Base-by-base conservation (phyloP, 2,888 invertebrate genomes). In the Crematogaster levior region DNA sequence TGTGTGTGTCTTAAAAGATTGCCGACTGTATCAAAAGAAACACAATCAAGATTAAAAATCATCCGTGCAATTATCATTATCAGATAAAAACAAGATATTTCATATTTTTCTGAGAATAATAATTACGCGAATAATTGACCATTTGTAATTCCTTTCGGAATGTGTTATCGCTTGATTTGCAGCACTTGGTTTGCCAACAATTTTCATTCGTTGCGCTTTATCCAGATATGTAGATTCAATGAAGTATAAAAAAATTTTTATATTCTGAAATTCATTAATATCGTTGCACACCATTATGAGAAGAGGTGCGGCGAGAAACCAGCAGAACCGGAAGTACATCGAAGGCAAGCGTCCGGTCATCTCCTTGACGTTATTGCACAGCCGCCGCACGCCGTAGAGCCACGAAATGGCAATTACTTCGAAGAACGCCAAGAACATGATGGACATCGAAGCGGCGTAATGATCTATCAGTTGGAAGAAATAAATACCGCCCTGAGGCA, bases 401-500 rank as follows among this genome's bases (percentile, higher is more conserved):
- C 98, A 99, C 6, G 98, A 97, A 84, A 99, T 97, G 10, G 97
- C 98, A 75, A 98, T 97, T 70, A 98, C 97, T 95, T 99, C 98
- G 92, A 98, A 98, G 95, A 99, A 98, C 48, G 98, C 98, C 87
- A 98, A 96, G 93, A 98, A 98, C 95, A 98, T 97, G 74, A 98
- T 97, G 79, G 98, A 98, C 90, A 98, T 97, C 61, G 98, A 97
- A 24, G 98, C 98, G n/a, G 98, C 98, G 93, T 98, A 99, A 93
- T 98, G 98, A 94, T 98, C 98, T 96, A 99, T 97, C 88, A 99
- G 94, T 95, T 98, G 98, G 94, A 98, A 98, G 93, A 97, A 97
- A 93, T 97, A 98, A 94, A 98, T 98, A 88, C 98, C 98, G 88
- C 98, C 98, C 97, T 97, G 93, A 53, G 94, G 34, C 70, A 56